These are phyloP conservation scores for Sepiola atlantica DNA, from an alignment of 2,888 invertebrate species.

Conservation along the genomic window DNA sequence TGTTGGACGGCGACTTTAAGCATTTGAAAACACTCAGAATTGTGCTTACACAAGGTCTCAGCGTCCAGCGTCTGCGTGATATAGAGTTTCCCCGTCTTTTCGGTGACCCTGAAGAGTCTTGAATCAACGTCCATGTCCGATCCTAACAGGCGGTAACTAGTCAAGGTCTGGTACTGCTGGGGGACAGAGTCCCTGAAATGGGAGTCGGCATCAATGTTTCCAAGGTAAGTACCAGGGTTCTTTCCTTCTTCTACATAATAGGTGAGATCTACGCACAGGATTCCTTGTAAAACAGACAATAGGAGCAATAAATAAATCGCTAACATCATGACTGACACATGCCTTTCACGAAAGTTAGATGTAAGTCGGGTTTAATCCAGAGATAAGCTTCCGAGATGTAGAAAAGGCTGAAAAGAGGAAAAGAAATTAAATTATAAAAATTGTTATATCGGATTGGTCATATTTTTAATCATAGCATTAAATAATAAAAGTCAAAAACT, in stretches of 20 bases:
- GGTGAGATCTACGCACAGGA: background rate
- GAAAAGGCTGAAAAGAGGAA: background rate
- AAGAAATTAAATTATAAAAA: background rate
- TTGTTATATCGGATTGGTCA: too few relatives aligned
- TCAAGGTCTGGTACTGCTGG: background rate
- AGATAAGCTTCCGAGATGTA: background rate
- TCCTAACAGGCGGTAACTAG: background rate
- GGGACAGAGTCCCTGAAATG: background rate
- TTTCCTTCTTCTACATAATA: background rate
- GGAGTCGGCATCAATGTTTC: background rate
- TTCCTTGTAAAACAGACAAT: background rate
- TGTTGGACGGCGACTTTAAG: background rate
- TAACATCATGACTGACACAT: conserved; percentile 19
- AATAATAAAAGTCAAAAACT: too few relatives aligned
- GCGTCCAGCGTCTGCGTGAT: background rate
- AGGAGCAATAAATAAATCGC: background rate
- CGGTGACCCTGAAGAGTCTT: background rate
- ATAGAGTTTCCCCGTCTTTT: background rate
- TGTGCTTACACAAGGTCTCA: background rate
- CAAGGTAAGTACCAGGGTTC: background rate
- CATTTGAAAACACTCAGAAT: background rate
- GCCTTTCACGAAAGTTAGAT: background rate
- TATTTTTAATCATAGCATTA: too few relatives aligned
- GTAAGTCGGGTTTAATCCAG: background rate
- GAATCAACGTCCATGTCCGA: background rate